phyloP scores from a whole-genome alignment of 2,113 vertebrate genomes.

The Tauraco erythrolophus region DNA sequence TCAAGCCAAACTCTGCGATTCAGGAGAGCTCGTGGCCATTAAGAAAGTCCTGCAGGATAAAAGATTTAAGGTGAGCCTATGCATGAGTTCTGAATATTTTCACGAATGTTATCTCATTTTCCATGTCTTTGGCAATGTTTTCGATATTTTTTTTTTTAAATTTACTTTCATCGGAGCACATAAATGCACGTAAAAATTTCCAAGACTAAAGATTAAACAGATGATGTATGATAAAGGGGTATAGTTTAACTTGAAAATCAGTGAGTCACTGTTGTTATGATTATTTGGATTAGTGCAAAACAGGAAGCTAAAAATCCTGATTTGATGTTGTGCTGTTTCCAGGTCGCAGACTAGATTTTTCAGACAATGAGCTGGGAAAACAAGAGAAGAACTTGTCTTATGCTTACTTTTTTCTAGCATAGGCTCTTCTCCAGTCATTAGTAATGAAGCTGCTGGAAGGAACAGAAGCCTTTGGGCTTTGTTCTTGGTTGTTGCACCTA shows the following conservation, averaged over 20 bases:
- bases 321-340: not conserved
- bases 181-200: not conserved
- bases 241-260: conserved; percentile 1
- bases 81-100: not conserved
- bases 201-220: not conserved
- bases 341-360: not conserved
- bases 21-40: conserved; percentile 97
- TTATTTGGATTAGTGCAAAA: conserved; percentile 3
- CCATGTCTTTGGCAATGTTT: not conserved
- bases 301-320: not conserved
- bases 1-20: conserved; percentile 98
- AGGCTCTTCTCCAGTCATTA: not conserved
- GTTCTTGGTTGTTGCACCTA: not conserved
- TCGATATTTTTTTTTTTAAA: not conserved
- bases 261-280: not conserved
- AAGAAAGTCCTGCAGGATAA: conserved; percentile 99
- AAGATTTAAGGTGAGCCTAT: conserved; percentile 93
- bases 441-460: not conserved
- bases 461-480: not conserved
- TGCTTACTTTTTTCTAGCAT: not conserved
- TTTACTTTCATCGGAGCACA: not conserved
- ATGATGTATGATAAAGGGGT: not conserved
- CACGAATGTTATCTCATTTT: not conserved
- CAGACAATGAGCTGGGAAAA: not conserved
- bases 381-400: not conserved